These are phyloP conservation scores for Lepus europaeus DNA, from an alignment of 2,113 vertebrate species.

Conservation along the genomic window DNA sequence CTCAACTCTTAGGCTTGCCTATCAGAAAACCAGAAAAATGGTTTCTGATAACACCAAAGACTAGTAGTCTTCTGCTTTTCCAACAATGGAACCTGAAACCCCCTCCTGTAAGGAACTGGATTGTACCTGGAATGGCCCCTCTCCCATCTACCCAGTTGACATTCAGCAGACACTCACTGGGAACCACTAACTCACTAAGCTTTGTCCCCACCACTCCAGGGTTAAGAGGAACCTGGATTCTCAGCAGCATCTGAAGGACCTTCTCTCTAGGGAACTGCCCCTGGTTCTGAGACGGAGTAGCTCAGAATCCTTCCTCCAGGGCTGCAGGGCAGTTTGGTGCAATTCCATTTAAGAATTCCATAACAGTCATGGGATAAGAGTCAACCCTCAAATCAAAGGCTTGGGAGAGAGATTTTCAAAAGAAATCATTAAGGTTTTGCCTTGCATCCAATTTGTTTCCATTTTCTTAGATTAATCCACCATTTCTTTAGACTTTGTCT, in stretches of 20 bases:
- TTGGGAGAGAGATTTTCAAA: slow-evolving; percentile 18
- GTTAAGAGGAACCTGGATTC: neutral
- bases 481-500: slow-evolving; percentile 40
- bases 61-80: neutral
- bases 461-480: slow-evolving; percentile 62
- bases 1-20: neutral
- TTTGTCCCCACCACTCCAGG: neutral
- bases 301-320: slow-evolving; percentile 19
- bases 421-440: slow-evolving; percentile 9
- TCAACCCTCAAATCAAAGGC: slow-evolving; percentile 48
- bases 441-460: slow-evolving; percentile 10
- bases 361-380: neutral
- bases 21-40: neutral
- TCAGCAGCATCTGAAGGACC: neutral
- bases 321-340: neutral
- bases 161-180: neutral
- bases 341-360: neutral
- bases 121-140: neutral
- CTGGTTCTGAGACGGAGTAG: neutral
- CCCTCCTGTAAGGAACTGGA: neutral
- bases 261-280: neutral
- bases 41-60: neutral
- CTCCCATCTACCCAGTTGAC: neutral
- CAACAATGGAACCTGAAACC: slow-evolving; percentile 10
- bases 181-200: neutral